Evolutionary conservation across 2,113 vertebrate species (phyloP).

Genomic region (Lophotis ruficrista): DNA sequence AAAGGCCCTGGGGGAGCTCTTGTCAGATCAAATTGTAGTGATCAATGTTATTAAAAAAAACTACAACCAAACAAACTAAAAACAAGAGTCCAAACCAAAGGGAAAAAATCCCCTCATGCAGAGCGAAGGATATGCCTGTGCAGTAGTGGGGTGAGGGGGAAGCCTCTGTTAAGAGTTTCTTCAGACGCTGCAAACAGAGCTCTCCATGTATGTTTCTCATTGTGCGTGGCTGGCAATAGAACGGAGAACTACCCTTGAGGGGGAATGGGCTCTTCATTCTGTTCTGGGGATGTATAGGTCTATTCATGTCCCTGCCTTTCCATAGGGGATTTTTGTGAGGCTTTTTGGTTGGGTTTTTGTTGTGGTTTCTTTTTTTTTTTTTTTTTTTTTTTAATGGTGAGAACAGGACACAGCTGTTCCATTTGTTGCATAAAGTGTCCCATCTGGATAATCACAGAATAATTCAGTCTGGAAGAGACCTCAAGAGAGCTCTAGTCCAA

Average conservation of each 20-base stretch:
- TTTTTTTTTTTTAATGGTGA: not conserved
- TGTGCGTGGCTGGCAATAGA: not conserved
- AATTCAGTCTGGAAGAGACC: not conserved
- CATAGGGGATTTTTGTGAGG: not conserved
- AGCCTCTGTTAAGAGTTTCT: not conserved
- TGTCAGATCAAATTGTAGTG: not conserved
- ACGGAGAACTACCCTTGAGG: not conserved
- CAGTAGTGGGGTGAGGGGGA: not conserved
- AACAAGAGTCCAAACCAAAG: not conserved
- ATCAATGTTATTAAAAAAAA: not conserved
- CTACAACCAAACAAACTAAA: not conserved
- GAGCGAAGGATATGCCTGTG: not conserved
- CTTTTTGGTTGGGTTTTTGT: not conserved
- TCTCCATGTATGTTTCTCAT: not conserved
- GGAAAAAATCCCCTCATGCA: fast-evolving
- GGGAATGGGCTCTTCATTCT: not conserved
- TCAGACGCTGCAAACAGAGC: not conserved
- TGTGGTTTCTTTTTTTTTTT: not conserved
- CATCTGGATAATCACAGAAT: not conserved
- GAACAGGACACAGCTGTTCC: not conserved
- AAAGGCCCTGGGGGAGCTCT: not conserved
- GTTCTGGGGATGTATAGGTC: not conserved
- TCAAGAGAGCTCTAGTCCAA: not conserved
- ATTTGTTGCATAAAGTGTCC: not conserved
- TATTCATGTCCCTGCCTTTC: not conserved